Evolutionary conservation across 2,888 invertebrate species (phyloP).

Genomic region (Acronicta psi): DNA sequence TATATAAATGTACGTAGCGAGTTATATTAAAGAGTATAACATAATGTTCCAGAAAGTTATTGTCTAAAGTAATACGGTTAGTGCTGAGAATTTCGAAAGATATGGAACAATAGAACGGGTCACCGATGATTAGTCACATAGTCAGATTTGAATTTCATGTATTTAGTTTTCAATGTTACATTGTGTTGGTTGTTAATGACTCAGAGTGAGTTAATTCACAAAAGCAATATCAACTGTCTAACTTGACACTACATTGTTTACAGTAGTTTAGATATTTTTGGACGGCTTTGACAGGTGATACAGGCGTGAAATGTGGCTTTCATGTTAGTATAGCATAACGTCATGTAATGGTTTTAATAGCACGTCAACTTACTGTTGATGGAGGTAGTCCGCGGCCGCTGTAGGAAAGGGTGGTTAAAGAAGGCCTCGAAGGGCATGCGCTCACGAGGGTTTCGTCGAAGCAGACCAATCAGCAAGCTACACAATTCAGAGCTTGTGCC

Average conservation of each 20-base stretch:
- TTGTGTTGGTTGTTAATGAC: conserved; percentile 37
- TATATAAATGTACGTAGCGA: too few relatives aligned
- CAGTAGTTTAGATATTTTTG: conserved; percentile 19
- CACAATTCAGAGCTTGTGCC: conserved; percentile 97
- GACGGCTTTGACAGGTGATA: conserved; percentile 19
- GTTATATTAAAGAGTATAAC: not conserved
- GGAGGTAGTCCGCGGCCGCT: conserved; percentile 89
- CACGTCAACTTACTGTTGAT: conserved; percentile 77
- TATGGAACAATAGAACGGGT: conserved; percentile 58
- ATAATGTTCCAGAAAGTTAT: conserved; percentile 9
- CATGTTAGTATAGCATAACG: conserved; percentile 18
- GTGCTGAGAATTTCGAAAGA: conserved; percentile 49
- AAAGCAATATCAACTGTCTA: conserved; percentile 21
- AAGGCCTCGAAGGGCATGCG: conserved; percentile 98
- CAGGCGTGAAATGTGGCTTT: conserved; percentile 20
- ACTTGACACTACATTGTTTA: conserved; percentile 14
- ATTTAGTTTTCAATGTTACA: conserved; percentile 58
- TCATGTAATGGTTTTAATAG: not conserved
- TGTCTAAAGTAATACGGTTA: conserved; percentile 44
- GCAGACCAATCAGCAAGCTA: conserved; percentile 95
- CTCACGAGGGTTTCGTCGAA: conserved; percentile 97
- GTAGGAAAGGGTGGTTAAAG: conserved; percentile 97
- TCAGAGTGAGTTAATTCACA: conserved; percentile 28
- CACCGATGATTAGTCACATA: conserved; percentile 60
- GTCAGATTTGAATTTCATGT: conserved; percentile 60